Evolutionary conservation across 2,113 vertebrate species (phyloP), one percentile per base, ranked within the genome.

Genomic region (Chloropsis hardwickii): DNA sequence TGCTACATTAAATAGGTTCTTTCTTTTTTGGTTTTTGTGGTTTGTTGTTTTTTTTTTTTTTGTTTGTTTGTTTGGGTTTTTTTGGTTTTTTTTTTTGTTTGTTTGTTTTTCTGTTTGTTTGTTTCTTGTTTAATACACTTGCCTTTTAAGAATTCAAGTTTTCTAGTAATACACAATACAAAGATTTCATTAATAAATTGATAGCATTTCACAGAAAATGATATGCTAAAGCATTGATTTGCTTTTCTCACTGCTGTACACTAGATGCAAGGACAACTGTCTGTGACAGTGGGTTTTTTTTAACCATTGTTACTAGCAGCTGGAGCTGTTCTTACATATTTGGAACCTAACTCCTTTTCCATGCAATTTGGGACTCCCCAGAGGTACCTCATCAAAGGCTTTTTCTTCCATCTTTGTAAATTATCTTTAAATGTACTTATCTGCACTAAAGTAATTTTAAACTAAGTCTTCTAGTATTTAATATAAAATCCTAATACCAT

Each of bases 1-100:
- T 5, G 13, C 27, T 47, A 4, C 25, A 82, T 37, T 23, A 85
- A 85, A 66, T 44, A 0, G 2, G 4, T 48, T 33, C 0, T 33
- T 61, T 64, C 35, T 14, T 17, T 1, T 5, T 35, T 39, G 24
- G n/a, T n/a, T 37, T 37, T 37, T 37, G 37, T 37, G n/a, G n/a
- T n/a, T n/a, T n/a, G n/a, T 2, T 28, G 28, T 39, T 13, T 22
- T 13, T 6, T 20, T 11, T 3, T 9, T 6, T 31, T 6, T 3
- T 4, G 4, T 7, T 28, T 7, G 4, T 21, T 27, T 7, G 7
- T 37, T 37, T 8, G 37, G n/a, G n/a, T n/a, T n/a, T n/a, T n/a
- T 11, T 8, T n/a, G 6, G 18, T 31, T 40, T 11, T 6, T 4
- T 37, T 4, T 9, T 28, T 28, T 6, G 12, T 56, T 54, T 33